Conservation (phyloP, 2,113 vertebrate genomes). For the Vireo altiloquus region DNA sequence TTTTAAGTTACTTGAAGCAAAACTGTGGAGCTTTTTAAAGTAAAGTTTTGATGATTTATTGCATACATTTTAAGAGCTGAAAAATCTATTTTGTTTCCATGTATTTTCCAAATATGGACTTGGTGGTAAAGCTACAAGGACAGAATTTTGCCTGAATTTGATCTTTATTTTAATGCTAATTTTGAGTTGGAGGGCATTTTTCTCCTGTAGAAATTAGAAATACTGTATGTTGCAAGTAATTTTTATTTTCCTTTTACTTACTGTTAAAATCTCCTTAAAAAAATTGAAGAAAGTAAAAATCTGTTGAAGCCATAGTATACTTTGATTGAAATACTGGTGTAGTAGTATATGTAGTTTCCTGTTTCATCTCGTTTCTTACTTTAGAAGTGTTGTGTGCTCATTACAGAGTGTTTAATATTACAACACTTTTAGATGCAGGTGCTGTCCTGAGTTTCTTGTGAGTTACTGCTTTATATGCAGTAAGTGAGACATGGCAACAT, state of each 20-base stretch:
- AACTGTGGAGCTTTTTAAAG: neutral
- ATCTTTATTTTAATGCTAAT: neutral
- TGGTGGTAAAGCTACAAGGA: neutral
- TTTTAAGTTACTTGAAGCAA: neutral
- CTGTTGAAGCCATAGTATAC: neutral
- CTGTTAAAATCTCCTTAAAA: neutral
- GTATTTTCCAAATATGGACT: neutral
- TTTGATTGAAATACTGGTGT: neutral
- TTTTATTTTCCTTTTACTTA: neutral
- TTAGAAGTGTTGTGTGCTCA: neutral
- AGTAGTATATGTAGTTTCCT: neutral
- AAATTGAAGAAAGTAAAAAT: neutral
- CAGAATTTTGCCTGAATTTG: neutral
- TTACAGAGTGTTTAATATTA: neutral
- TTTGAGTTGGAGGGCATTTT: neutral
- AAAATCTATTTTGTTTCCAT: neutral
- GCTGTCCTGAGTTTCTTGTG: neutral
- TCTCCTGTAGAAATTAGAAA: neutral
- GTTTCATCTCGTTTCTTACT: neutral
- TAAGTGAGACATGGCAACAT: neutral
- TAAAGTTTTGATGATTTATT: neutral
- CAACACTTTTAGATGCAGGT: neutral
- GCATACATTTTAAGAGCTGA: neutral
- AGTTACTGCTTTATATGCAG: neutral
- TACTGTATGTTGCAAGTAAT: neutral